phyloP scores from a whole-genome alignment of 2,113 vertebrate genomes.

The Ochotona curzoniae region DNA sequence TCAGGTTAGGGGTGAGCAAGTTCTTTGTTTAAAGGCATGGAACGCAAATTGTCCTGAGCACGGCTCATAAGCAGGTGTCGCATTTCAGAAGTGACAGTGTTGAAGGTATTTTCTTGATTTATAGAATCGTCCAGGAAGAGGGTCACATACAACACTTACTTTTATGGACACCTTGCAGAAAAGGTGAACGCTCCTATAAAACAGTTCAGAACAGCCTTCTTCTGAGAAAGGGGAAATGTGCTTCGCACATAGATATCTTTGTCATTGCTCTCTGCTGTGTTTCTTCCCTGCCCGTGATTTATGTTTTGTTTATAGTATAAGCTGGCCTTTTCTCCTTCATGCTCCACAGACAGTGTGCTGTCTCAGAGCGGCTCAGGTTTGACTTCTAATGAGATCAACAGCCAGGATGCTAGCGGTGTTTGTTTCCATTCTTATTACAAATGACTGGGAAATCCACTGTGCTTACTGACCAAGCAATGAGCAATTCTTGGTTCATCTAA shows the following conservation, averaged over 20 bases:
- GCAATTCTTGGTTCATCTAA: neutral
- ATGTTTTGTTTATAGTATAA: neutral
- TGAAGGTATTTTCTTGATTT: conserved; percentile 55
- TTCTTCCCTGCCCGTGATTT: neutral
- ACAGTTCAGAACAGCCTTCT: neutral
- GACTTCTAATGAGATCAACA: neutral
- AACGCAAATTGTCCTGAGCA: conserved; percentile 14
- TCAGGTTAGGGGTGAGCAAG: conserved; percentile 1
- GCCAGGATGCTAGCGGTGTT: neutral
- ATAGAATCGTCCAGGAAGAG: conserved; percentile 1
- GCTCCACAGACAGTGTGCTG: neutral
- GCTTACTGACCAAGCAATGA: neutral
- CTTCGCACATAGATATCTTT: neutral
- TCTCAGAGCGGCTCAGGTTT: neutral
- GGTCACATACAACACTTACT: conserved; percentile 20
- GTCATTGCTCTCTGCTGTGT: neutral
- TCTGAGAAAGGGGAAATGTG: conserved; percentile 39
- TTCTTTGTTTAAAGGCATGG: conserved; percentile 31
- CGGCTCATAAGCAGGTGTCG: conserved; percentile 32
- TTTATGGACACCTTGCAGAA: neutral
- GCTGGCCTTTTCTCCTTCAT: neutral
- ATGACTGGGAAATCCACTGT: neutral
- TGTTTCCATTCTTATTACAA: conserved; percentile 30
- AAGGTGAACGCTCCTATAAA: conserved; percentile 54
- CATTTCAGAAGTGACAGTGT: conserved; percentile 26